Percentiles rank a stretch among this genome's conserved stretches.
Evolutionary conservation across 2,797 vertebrate genomes (phyloP).

Genomic region (Champsocephalus gunnari): DNA sequence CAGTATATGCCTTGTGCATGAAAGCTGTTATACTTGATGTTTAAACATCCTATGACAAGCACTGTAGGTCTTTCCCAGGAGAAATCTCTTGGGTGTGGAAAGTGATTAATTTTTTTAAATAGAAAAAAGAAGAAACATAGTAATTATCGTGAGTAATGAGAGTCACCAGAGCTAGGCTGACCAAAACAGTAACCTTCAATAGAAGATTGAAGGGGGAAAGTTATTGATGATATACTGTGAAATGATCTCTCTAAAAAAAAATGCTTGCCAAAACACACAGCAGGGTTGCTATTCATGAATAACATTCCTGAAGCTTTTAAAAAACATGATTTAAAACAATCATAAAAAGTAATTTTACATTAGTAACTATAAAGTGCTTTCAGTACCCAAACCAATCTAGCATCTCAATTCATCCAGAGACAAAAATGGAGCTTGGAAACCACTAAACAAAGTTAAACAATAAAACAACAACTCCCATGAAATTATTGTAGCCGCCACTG

Average conservation of each 20-base stretch:
- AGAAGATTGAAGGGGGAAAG: conserved; percentile 1
- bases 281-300: not conserved
- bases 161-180: not conserved
- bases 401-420: not conserved
- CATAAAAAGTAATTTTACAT: not conserved
- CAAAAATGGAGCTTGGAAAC: not conserved
- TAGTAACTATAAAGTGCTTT: not conserved
- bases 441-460: not conserved
- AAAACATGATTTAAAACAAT: not conserved
- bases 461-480: not conserved
- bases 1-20: not conserved
- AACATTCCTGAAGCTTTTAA: not conserved
- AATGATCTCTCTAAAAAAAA: conserved; percentile 16
- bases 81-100: not conserved
- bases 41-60: not conserved
- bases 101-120: not conserved
- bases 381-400: not conserved
- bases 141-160: conserved; percentile 14
- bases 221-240: not conserved
- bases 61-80: not conserved
- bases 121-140: not conserved
- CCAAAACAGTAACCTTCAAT: not conserved
- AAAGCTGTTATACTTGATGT: conserved; percentile 5
- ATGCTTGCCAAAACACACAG: not conserved
- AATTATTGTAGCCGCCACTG: not conserved